These are phyloP conservation scores for Lophotis ruficrista DNA, from an alignment of 2,113 vertebrate species.

Conservation along the genomic window DNA sequence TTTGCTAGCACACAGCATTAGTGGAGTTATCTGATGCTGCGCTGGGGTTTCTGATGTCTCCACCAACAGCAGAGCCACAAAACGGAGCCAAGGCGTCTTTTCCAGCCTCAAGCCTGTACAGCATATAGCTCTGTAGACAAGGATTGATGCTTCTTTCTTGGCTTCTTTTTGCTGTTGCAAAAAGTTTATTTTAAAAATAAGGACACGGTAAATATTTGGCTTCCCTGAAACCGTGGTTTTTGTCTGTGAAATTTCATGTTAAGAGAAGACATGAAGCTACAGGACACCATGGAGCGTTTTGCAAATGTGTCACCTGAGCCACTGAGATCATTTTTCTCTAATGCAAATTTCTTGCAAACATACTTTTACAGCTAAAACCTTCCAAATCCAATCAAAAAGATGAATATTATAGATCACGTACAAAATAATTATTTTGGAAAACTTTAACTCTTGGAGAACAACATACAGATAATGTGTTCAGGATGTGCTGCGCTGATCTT, in stretches of 20 bases:
- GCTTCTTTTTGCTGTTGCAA: not conserved
- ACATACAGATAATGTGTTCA: not conserved
- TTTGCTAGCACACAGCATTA: not conserved
- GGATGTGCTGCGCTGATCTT: not conserved
- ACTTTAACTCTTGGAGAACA: not conserved
- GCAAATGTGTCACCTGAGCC: not conserved
- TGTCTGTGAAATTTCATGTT: not conserved
- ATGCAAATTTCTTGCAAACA: not conserved
- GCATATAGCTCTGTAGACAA: not conserved
- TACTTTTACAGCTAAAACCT: not conserved
- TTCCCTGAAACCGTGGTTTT: not conserved
- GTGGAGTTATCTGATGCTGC: not conserved
- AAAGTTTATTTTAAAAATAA: not conserved
- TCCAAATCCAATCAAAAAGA: not conserved
- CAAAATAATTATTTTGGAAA: not conserved
- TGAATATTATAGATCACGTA: not conserved
- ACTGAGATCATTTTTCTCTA: not conserved
- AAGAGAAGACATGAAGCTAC: not conserved
- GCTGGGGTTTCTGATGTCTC: not conserved
- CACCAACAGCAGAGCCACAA: not conserved
- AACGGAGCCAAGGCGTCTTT: not conserved
- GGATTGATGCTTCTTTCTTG: not conserved
- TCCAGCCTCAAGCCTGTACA: not conserved
- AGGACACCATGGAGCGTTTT: not conserved
- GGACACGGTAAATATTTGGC: not conserved